phyloP scores from a whole-genome alignment of 1,140 invertebrate genomes.

The Liolophura sinensis region DNA sequence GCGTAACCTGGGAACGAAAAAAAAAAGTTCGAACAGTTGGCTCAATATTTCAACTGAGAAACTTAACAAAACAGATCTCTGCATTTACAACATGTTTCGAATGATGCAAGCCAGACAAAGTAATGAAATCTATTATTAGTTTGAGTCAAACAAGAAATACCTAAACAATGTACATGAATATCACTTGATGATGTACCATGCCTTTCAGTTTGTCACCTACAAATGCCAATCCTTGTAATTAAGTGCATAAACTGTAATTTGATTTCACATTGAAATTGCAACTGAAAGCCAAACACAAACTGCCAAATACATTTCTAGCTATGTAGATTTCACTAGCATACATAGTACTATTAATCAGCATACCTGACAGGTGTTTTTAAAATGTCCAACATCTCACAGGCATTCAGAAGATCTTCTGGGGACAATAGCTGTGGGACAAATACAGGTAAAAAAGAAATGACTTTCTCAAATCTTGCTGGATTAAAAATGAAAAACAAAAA shows the following conservation, averaged over 20 bases:
- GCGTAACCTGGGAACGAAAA: conserved; percentile 63
- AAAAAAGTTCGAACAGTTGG: neutral
- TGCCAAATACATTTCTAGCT: neutral
- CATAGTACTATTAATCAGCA: too few relatives aligned
- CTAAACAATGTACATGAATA: neutral
- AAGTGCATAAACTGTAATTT: too few relatives aligned
- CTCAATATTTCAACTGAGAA: too few relatives aligned
- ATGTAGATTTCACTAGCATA: conserved; percentile 18
- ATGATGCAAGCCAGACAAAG: neutral
- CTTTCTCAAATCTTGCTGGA: neutral
- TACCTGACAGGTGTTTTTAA: conserved; percentile 67
- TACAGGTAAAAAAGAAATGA: conserved; percentile 7
- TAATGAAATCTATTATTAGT: neutral
- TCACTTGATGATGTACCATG: neutral
- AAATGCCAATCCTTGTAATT: too few relatives aligned
- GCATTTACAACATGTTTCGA: too few relatives aligned
- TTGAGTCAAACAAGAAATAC: neutral
- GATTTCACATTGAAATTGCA: neutral
- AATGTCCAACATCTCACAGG: conserved; percentile 71
- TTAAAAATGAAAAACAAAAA: too few relatives aligned
- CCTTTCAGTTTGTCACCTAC: too few relatives aligned
- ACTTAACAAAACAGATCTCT: too few relatives aligned
- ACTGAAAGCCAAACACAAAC: neutral
- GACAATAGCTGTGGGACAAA: conserved; percentile 77
- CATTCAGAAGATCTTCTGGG: conserved; percentile 92